Evolutionary conservation across 2,888 invertebrate genomes (phyloP).

Genomic region (Drosophila cognata): DNA sequence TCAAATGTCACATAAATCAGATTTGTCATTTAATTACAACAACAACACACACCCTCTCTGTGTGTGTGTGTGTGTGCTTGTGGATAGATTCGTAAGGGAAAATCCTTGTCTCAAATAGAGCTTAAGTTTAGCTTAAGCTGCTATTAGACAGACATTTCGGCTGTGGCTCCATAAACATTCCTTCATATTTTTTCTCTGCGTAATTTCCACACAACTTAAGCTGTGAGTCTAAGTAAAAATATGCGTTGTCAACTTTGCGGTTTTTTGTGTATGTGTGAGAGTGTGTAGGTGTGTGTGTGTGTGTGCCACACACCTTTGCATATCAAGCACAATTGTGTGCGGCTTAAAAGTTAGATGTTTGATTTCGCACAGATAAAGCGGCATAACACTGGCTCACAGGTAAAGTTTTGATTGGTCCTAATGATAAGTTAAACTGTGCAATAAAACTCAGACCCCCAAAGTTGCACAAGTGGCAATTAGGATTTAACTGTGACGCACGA

Average conservation of each 20-base stretch:
- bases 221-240: conserved; percentile 37
- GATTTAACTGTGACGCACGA: neutral
- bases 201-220: conserved; percentile 38
- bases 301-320: conserved; percentile 48
- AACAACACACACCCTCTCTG: conserved; percentile 23
- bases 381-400: conserved; percentile 74
- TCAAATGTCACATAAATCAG: conserved; percentile 82
- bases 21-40: conserved; percentile 73
- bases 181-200: neutral
- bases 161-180: conserved; percentile 32
- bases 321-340: conserved; percentile 76
- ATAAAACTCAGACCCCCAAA: conserved; percentile 25
- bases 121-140: conserved; percentile 60
- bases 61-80: conserved; percentile 6
- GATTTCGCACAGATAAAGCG: conserved; percentile 74
- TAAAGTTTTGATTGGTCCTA: conserved; percentile 75
- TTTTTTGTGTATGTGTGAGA: neutral
- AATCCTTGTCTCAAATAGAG: conserved; percentile 55
- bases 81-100: conserved; percentile 27
- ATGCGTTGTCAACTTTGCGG: conserved; percentile 38
- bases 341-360: conserved; percentile 78
- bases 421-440: conserved; percentile 72
- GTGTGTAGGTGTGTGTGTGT: conserved; percentile 8
- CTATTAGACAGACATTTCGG: conserved; percentile 55
- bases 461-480: conserved; percentile 47